These are phyloP conservation scores for Vimba vimba DNA, from an alignment of 2,113 vertebrate genomes.

Conservation along the genomic window DNA sequence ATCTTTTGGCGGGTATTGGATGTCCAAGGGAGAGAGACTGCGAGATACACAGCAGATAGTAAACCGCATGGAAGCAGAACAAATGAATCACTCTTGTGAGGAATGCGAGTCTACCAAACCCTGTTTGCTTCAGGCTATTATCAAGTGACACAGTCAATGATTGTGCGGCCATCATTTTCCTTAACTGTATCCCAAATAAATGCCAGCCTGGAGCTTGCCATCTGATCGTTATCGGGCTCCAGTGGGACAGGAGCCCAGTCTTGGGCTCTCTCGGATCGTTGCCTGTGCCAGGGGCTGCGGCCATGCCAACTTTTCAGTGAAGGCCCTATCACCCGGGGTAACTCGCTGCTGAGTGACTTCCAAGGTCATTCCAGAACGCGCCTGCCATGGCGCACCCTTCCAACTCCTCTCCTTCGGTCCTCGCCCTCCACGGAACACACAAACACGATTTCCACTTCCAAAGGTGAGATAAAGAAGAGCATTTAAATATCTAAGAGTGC, in stretches of 20 bases:
- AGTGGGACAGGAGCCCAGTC: constrained; percentile 54
- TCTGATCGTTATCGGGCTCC: constrained; percentile 56
- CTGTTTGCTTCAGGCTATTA: constrained; percentile 57
- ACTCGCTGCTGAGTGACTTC: constrained; percentile 50
- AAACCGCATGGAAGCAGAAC: constrained; percentile 52
- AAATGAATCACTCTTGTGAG: constrained; percentile 60
- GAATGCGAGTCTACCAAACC: constrained; percentile 51
- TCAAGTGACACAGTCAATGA: constrained; percentile 59
- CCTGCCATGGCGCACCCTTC: constrained; percentile 42
- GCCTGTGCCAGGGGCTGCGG: constrained; percentile 54
- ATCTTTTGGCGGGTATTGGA: constrained; percentile 64
- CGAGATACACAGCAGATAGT: constrained; percentile 50
- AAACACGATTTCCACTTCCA: constrained; percentile 22
- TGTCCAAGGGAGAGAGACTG: constrained; percentile 52
- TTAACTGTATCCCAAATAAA: constrained; percentile 62
- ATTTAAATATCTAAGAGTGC: constrained; percentile 54
- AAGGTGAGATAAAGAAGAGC: constrained; percentile 45
- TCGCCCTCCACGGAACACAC: constrained; percentile 6
- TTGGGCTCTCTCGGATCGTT: constrained; percentile 48
- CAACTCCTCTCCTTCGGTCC: constrained; percentile 28
- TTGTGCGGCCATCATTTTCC: constrained; percentile 53
- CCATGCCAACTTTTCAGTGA: constrained; percentile 57
- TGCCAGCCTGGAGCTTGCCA: constrained; percentile 49
- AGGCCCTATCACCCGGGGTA: constrained; percentile 55
- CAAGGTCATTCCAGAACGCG: constrained; percentile 54